Base-by-base conservation (phyloP, 2,797 vertebrate genomes). In the Lophius americanus region DNA sequence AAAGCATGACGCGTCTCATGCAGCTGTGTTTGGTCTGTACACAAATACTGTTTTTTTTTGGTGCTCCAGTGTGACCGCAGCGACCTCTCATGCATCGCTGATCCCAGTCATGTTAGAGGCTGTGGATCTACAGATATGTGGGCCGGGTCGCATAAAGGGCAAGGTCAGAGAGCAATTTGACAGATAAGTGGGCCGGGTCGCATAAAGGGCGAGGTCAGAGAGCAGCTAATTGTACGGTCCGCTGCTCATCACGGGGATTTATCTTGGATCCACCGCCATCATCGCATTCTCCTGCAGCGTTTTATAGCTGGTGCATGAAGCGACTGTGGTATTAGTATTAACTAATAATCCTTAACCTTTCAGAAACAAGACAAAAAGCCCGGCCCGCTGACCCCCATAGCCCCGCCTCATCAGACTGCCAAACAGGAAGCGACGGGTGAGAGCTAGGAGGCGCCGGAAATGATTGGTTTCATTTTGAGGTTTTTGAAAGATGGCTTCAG, bases 361-460 rank as follows among this genome's bases (percentile, higher is more conserved):
- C 74, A 88, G 79, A 78, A 80, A 71, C 68, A 66, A 48, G 36
- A 5, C 9, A 76, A 68, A 68, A 51, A 9, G 38, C 82, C 79
- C 61, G 35, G 44, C 48, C 9, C 7, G 6, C 64, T 55, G 53
- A 64, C 61, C 43, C 49, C 38, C 43, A 62, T 68, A 64, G 13
- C 60, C 5, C 7, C 7, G 11, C 32, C 75, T 63, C 39, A 0
- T 44, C 61, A 35, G 61, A 74, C 5, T 48, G 62, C 57, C n/a
- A 74, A 61, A 71, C 52, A 61, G 8, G 60, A 70, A 79, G 66
- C 64, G 62, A 66, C 39, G 78, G 61, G 91, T 90, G 60, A 87
- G 85, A 57, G 41, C 2, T 12, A 11, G 10, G 11, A 8, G 6
- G 42, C 3, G 8, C 42, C 42, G 23, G 23, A 23, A 23, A 23